Evolutionary conservation across 2,888 invertebrate species (phyloP), one percentile per base, ranked within the genome.

Genomic region (Drosophila leonis): DNA sequence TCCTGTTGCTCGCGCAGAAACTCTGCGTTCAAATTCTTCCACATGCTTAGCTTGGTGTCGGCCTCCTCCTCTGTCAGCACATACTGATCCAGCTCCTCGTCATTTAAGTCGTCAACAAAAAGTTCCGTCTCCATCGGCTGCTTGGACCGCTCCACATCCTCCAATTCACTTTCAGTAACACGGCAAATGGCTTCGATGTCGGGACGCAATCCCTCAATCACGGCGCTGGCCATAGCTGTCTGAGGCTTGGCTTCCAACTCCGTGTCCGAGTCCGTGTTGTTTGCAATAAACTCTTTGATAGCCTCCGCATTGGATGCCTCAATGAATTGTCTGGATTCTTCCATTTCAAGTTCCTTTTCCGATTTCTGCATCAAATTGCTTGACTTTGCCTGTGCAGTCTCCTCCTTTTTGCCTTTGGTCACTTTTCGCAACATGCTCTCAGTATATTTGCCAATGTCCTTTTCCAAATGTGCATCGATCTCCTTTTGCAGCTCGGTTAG

Each of bases 1-100:
- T 96, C 97, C 94, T 97, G 96, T 92, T 97, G 96, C 83, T 97
- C 96, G 86, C 95, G 95, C 65, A 99, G 94, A 92, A 97, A 99
- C 13, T 96, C 96, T 1, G 97, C 97, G 92, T 99, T 98, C 2
- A 97, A 94, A 88, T 95, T 95, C 90, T 97, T 96, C 99, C 99
- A 99, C 88, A 98, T 93, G 63, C 94, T 94, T 15, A 96, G 96
- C 93, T 99, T 99, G 65, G 95, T 94, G 56, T 95, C 93, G 0
- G 96, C 95, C 93, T 99, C 99, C 57, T 95, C 95, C 46, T 96
- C 96, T 3, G 95, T 95, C 94, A 98, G 94, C 71, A 99, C 97
- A 86, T 98, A 97, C 15, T 96, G 95, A 90, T 97, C 96, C 52
- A 99, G 94, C 94, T 99, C 99, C 7, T 95, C 96, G 88, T 99